Percentiles rank a stretch among this genome's conserved stretches.
phyloP scores from a whole-genome alignment of 2,113 vertebrate genomes.

The Rhabdornis inornatus region DNA sequence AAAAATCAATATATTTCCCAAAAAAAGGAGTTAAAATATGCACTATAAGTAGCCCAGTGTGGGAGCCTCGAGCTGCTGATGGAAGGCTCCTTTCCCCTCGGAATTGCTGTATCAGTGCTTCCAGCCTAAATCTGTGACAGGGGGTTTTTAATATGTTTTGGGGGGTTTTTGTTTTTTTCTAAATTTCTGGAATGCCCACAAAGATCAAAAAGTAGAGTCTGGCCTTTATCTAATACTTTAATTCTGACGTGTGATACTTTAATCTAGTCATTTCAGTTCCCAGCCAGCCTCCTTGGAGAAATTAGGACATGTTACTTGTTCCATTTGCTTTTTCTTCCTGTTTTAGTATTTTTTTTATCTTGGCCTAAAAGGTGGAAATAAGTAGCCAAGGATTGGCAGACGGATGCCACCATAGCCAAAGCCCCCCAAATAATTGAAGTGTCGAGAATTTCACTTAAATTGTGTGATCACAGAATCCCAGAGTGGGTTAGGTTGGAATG shows the following conservation, averaged over 20 bases:
- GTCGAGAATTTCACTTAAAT: not conserved
- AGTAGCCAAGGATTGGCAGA: not conserved
- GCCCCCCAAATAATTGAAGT: not conserved
- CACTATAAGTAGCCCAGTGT: not conserved
- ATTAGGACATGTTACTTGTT: conserved; percentile 15
- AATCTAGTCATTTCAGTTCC: conserved; percentile 5
- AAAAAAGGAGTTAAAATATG: not conserved
- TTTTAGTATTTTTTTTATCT: not conserved
- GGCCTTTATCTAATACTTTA: conserved; percentile 28
- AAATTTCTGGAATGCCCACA: not conserved
- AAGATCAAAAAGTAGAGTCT: conserved; percentile 10
- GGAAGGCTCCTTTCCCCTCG: not conserved
- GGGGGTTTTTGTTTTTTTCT: not conserved
- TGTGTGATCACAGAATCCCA: not conserved
- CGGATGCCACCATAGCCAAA: not conserved
- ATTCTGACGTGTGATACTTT: conserved; percentile 10
- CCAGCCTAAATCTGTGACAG: not conserved
- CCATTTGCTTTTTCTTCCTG: not conserved
- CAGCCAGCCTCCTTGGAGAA: conserved; percentile 28
- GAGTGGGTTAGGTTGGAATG: not conserved
- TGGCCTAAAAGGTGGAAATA: not conserved
- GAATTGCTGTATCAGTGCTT: fast-evolving
- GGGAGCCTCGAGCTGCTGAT: not conserved
- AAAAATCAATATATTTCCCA: not conserved
- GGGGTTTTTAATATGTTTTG: not conserved